A percentile compares a stretch with the other conserved stretches of the same genome.
Conservation (phyloP, 2,797 vertebrate species). For the Eutrigla gurnardus region DNA sequence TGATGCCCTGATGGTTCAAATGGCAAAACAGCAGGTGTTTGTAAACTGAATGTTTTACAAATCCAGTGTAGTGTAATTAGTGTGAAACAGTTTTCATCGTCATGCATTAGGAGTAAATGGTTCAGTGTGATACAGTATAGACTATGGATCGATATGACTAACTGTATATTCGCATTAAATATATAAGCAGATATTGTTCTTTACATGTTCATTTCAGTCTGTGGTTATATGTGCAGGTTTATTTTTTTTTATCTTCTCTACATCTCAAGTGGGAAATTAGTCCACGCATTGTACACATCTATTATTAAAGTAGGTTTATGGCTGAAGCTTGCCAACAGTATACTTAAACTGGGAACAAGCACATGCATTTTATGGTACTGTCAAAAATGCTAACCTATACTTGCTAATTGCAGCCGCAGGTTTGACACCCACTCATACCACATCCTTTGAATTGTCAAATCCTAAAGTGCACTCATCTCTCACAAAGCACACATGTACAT, state of each 20-base stretch:
- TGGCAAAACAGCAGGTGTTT: constrained; percentile 46
- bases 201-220: not conserved
- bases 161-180: not conserved
- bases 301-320: not conserved
- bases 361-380: not conserved
- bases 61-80: constrained; percentile 12
- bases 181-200: not conserved
- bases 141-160: not conserved
- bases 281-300: not conserved
- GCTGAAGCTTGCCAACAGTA: not conserved
- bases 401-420: not conserved
- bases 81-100: constrained; percentile 3
- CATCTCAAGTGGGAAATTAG: not conserved
- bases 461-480: not conserved
- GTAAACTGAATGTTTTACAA: constrained; percentile 43
- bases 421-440: constrained; percentile 6
- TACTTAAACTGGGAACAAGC: not conserved
- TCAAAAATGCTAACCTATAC: no score
- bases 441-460: not conserved
- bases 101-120: not conserved
- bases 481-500: not conserved
- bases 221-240: not conserved
- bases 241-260: not conserved
- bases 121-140: not conserved
- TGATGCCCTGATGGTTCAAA: constrained; percentile 63